A percentile compares a stretch with the other conserved stretches of the same genome.
Conservation (phyloP, 2,113 vertebrate genomes). For the Ovibos moschatus region DNA sequence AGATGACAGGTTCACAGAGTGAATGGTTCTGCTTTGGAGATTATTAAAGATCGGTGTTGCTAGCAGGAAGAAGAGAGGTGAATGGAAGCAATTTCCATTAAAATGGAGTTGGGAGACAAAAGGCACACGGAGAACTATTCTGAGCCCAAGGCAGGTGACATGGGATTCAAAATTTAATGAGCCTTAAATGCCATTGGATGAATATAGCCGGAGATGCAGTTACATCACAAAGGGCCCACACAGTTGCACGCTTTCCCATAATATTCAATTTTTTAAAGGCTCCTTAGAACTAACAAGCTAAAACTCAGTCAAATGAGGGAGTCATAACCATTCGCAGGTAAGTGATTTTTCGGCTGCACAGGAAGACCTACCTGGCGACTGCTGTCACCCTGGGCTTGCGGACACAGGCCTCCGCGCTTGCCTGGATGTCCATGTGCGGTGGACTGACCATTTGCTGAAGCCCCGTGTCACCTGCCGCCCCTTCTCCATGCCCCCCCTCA, state of each 20-base stretch:
- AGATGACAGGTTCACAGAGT: slow-evolving; percentile 30
- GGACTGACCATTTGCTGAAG: background rate
- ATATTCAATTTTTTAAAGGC: slow-evolving; percentile 54
- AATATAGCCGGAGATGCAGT: slow-evolving; percentile 59
- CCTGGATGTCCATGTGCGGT: rapidly evolving
- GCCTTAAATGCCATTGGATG: slow-evolving; percentile 83
- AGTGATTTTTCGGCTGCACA: background rate
- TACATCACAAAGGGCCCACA: slow-evolving; percentile 50
- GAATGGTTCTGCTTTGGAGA: background rate
- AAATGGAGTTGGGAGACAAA: slow-evolving; percentile 74
- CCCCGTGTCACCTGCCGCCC: background rate
- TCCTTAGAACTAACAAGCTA: slow-evolving; percentile 42
- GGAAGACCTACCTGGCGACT: background rate
- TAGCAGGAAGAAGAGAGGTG: slow-evolving; percentile 56
- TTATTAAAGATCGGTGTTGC: slow-evolving; percentile 48
- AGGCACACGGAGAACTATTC: slow-evolving; percentile 74
- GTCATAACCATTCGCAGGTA: background rate
- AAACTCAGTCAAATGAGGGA: slow-evolving; percentile 36
- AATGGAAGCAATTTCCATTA: slow-evolving; percentile 72
- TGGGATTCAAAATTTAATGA: slow-evolving; percentile 82
- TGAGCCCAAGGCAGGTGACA: slow-evolving; percentile 79
- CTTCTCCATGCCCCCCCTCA: too few relatives aligned
- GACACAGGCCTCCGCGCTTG: background rate
- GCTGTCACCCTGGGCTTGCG: background rate
- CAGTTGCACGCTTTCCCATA: slow-evolving; percentile 55